Evolutionary conservation across 1,140 invertebrate genomes (phyloP).

Genomic region (Lepidurus packardi): DNA sequence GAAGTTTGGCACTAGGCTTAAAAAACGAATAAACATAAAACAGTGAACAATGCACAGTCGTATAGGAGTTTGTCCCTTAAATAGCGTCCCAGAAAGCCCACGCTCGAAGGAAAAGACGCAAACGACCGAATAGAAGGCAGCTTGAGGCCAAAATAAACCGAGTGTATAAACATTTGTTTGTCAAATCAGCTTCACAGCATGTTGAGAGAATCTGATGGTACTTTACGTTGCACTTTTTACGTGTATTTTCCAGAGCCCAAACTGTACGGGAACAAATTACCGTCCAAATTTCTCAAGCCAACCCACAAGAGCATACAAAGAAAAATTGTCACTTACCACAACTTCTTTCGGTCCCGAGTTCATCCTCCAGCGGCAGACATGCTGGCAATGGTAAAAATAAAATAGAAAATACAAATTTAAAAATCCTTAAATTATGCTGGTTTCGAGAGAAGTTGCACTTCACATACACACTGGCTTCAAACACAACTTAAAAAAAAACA

Average conservation of each 20-base stretch:
- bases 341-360: conserved; percentile 67
- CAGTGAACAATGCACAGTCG: too few relatives aligned
- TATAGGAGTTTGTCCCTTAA: background rate
- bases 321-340: conserved; percentile 69
- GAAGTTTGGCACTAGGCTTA: background rate
- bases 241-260: conserved; percentile 47
- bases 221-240: background rate
- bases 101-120: too few relatives aligned
- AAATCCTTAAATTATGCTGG: background rate
- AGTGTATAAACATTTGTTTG: too few relatives aligned
- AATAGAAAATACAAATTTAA: conserved; percentile 24
- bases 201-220: background rate
- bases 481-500: background rate
- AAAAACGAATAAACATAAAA: background rate
- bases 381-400: conserved; percentile 63
- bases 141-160: too few relatives aligned
- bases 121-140: too few relatives aligned
- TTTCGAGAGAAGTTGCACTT: background rate
- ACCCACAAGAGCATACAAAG: conserved; percentile 54
- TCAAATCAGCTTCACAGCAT: background rate
- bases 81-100: too few relatives aligned
- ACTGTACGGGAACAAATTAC: conserved; percentile 56
- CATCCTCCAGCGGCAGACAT: conserved; percentile 69
- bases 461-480: background rate
- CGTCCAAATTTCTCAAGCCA: conserved; percentile 54